Evolutionary conservation across 1,140 invertebrate genomes (phyloP).

Genomic region (Diuraphis noxia): DNA sequence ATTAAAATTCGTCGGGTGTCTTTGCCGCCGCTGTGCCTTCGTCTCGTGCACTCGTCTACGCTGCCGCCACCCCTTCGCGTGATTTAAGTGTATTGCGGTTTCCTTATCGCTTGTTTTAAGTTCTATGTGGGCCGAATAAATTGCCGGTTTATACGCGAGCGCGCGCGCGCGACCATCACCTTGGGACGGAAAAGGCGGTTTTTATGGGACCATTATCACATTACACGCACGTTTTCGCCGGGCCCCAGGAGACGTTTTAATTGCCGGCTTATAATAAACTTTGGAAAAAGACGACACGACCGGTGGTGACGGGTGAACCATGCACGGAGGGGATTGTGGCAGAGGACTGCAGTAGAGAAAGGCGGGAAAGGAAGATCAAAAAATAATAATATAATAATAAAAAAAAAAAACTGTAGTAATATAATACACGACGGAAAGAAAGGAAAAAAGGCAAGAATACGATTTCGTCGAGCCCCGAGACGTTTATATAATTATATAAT

Average conservation of each 20-base stretch:
- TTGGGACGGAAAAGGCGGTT: constrained; percentile 42
- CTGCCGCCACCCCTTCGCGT: not conserved
- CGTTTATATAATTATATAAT: constrained; percentile 50
- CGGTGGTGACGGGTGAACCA: not conserved
- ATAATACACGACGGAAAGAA: not conserved
- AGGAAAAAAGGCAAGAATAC: not conserved
- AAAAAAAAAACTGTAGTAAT: not conserved
- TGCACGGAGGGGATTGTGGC: not conserved
- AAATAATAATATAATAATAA: not conserved
- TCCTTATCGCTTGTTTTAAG: constrained; percentile 52
- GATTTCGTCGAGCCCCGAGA: not conserved
- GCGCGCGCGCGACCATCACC: constrained; percentile 31
- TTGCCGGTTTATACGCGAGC: constrained; percentile 43
- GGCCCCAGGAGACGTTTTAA: constrained; percentile 42
- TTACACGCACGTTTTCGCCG: constrained; percentile 46
- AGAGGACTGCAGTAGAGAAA: not conserved
- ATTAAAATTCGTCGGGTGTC: constrained; percentile 53
- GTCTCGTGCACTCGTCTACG: not conserved
- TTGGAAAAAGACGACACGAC: constrained; percentile 23
- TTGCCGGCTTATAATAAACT: constrained; percentile 53
- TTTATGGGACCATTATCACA: constrained; percentile 52
- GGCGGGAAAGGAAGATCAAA: not conserved
- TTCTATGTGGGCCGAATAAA: constrained; percentile 52
- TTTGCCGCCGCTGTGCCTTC: not conserved
- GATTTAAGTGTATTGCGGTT: constrained; percentile 51